Percentiles rank a stretch among this genome's conserved stretches.
These are phyloP conservation scores for Condylura cristata DNA, from an alignment of 2,113 vertebrate genomes.

Conservation along the genomic window DNA sequence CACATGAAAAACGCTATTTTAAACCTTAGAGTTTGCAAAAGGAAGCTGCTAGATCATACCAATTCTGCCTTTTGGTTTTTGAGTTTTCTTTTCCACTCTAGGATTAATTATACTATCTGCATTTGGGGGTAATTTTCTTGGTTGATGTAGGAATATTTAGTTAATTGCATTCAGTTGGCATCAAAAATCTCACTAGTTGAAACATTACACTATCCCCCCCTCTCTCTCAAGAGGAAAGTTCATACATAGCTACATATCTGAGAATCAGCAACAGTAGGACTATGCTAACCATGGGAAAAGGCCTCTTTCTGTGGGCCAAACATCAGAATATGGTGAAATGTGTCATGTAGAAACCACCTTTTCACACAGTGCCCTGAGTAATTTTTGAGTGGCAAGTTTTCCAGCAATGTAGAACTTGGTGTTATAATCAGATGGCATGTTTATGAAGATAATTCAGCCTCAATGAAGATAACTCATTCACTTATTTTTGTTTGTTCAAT, in stretches of 20 bases:
- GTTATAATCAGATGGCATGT: background rate
- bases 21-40: slow-evolving; percentile 10
- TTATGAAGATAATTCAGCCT: background rate
- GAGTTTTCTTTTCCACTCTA: background rate
- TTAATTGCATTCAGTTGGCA: slow-evolving; percentile 11
- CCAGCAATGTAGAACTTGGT: background rate
- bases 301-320: background rate
- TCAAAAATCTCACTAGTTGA: background rate
- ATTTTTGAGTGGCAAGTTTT: background rate
- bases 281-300: background rate
- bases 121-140: background rate
- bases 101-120: background rate
- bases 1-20: slow-evolving; percentile 26
- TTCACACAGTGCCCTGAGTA: background rate
- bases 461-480: background rate
- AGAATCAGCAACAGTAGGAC: background rate
- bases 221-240: background rate
- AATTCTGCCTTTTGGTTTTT: background rate
- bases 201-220: background rate
- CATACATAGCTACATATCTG: background rate
- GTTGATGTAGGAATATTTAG: background rate
- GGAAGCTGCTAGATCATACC: background rate
- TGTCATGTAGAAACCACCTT: background rate
- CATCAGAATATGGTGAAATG: background rate
- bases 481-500: background rate